Evolutionary conservation across 2,888 invertebrate genomes (phyloP).

Genomic region (Lithophane semibrunnea): DNA sequence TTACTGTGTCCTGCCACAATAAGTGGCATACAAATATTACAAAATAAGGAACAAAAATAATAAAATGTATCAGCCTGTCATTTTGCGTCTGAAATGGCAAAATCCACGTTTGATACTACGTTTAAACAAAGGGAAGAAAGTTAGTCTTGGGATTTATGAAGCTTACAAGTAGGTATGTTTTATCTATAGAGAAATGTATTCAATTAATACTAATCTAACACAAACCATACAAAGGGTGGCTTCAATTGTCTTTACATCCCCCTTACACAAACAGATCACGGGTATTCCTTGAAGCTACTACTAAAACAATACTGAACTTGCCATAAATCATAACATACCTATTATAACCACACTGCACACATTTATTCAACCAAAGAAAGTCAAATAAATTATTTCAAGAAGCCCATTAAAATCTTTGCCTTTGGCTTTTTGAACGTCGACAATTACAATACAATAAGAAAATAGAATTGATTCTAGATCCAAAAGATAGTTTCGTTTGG

Average conservation of each 20-base stretch:
- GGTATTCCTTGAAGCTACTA: slow-evolving; percentile 14
- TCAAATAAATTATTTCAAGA: too few species aligned
- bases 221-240: neutral
- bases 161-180: too few species aligned
- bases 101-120: neutral
- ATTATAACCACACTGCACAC: slow-evolving; percentile 19
- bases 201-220: neutral
- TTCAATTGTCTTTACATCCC: neutral
- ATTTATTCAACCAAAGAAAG: slow-evolving; percentile 2
- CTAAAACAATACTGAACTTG: slow-evolving; percentile 34
- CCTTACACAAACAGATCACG: slow-evolving; percentile 10
- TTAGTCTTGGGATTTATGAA: neutral
- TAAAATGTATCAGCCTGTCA: neutral
- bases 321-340: slow-evolving; percentile 1
- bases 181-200: neutral
- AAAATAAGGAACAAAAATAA: neutral
- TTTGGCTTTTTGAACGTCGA: too few species aligned
- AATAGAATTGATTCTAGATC: too few species aligned
- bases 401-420: too few species aligned
- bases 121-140: too few species aligned
- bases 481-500: too few species aligned
- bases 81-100: neutral
- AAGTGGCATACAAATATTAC: too few species aligned
- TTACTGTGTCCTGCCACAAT: too few species aligned
- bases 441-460: too few species aligned